phyloP scores from a whole-genome alignment of 2,113 vertebrate genomes.

The Speoplatyrhinus poulsoni region DNA sequence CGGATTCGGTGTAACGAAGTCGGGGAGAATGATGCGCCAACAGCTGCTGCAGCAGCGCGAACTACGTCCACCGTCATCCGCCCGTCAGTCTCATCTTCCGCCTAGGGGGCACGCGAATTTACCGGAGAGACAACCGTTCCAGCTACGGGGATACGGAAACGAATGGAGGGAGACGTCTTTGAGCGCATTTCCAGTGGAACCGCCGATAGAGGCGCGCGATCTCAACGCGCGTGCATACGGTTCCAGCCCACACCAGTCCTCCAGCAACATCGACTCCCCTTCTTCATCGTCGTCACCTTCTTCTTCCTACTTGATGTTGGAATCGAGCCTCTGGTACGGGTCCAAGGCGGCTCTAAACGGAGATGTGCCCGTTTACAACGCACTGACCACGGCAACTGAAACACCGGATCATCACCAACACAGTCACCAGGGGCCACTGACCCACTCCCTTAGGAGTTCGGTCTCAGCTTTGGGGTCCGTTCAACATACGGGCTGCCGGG shows the following conservation, averaged over 20 bases:
- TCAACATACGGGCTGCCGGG: background rate
- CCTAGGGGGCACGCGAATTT: background rate
- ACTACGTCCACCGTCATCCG: background rate
- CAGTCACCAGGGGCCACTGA: background rate
- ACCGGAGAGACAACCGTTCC: constrained; percentile 19
- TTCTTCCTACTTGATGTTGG: constrained; percentile 39
- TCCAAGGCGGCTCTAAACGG: constrained; percentile 17
- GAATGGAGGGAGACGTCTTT: constrained; percentile 34
- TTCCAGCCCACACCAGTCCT: constrained; percentile 2
- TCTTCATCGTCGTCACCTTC: background rate
- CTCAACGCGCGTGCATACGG: background rate
- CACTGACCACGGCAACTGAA: constrained; percentile 9
- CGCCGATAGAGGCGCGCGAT: background rate
- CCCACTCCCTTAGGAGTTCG: background rate
- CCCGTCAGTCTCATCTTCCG: background rate
- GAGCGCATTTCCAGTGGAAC: constrained; percentile 14
- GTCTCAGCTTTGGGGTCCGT: background rate
- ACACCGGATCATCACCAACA: background rate
- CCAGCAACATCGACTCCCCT: constrained; percentile 24
- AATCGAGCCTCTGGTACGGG: constrained; percentile 21
- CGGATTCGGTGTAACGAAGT: constrained; percentile 3
- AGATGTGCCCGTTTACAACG: constrained; percentile 36
- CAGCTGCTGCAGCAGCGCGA: constrained; percentile 19
- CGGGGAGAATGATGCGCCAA: constrained; percentile 38
- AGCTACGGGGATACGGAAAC: constrained; percentile 8